Percentiles rank a stretch among this genome's conserved stretches.
phyloP scores from a whole-genome alignment of 2,888 invertebrate genomes.

The Diploptera punctata region DNA sequence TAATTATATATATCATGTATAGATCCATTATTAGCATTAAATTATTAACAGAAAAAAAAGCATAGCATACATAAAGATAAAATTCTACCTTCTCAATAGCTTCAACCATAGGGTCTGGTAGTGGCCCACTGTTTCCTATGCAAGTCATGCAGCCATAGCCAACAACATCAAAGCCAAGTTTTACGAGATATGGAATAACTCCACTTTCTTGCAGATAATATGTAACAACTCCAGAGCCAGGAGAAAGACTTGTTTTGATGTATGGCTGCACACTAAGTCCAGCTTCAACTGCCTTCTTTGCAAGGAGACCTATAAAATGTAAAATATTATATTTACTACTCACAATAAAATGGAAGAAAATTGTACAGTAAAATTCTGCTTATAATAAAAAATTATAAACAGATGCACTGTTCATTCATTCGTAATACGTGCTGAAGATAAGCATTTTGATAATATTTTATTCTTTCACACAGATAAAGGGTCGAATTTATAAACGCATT shows the following conservation, averaged over 20 bases:
- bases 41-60: no score
- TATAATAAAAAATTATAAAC: no score
- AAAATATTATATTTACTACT: neutral
- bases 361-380: no score
- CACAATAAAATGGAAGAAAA: no score
- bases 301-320: constrained; percentile 80
- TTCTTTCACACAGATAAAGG: no score
- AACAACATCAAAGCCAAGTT: constrained; percentile 92
- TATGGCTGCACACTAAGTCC: constrained; percentile 90
- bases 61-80: no score
- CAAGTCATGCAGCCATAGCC: constrained; percentile 99
- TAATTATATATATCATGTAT: no score
- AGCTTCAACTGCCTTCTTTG: constrained; percentile 91
- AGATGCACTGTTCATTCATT: no score
- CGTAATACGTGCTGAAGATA: no score
- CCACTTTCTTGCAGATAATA: constrained; percentile 91
- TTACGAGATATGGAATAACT: constrained; percentile 83
- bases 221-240: constrained; percentile 94
- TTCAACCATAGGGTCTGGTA: constrained; percentile 89
- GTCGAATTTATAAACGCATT: no score
- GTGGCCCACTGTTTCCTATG: constrained; percentile 97
- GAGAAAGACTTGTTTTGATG: constrained; percentile 96
- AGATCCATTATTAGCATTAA: no score
- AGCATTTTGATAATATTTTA: no score
- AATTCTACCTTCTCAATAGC: constrained; percentile 89